phyloP scores from a whole-genome alignment of 2,888 invertebrate species.

The Chrysolina oricalcia region DNA sequence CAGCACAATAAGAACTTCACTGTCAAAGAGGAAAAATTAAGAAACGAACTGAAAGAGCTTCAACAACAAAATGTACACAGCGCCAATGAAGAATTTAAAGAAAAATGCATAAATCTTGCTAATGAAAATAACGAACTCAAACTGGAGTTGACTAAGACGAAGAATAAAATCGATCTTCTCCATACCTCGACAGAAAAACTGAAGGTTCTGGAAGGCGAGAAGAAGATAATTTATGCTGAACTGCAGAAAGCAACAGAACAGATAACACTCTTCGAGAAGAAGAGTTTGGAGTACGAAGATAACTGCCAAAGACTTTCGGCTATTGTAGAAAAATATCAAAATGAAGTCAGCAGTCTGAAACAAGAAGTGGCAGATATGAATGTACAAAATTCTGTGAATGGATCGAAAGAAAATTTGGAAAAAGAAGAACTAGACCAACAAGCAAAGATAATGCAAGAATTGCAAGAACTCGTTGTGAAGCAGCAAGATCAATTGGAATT shows the following conservation, averaged over 20 bases:
- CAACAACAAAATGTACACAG: conserved; percentile 65
- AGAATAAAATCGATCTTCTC: conserved; percentile 61
- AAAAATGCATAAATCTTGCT: conserved; percentile 48
- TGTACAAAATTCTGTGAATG: conserved; percentile 30
- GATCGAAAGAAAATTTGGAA: conserved; percentile 4
- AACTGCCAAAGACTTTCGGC: conserved; percentile 57
- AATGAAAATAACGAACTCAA: conserved; percentile 55
- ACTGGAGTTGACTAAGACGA: conserved; percentile 61
- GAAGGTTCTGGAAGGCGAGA: conserved; percentile 60
- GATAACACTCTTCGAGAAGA: conserved; percentile 54
- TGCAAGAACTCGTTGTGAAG: conserved; percentile 52
- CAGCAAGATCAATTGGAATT: conserved; percentile 55
- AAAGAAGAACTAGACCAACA: conserved; percentile 31
- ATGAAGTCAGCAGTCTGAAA: conserved; percentile 62
- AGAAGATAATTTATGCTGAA: conserved; percentile 62
- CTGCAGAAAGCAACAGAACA: conserved; percentile 57
- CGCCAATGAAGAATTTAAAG: conserved; percentile 31
- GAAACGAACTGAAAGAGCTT: conserved; percentile 65
- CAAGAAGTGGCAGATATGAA: conserved; percentile 64
- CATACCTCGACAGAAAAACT: conserved; percentile 57
- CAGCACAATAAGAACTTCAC: conserved; percentile 38
- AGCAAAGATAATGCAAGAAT: conserved; percentile 60
- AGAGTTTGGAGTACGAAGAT: conserved; percentile 58
- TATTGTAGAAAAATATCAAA: conserved; percentile 60
- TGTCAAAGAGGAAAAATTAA: conserved; percentile 33